Conservation (phyloP, 2,888 invertebrate species). For the Phaedon cochleariae region DNA sequence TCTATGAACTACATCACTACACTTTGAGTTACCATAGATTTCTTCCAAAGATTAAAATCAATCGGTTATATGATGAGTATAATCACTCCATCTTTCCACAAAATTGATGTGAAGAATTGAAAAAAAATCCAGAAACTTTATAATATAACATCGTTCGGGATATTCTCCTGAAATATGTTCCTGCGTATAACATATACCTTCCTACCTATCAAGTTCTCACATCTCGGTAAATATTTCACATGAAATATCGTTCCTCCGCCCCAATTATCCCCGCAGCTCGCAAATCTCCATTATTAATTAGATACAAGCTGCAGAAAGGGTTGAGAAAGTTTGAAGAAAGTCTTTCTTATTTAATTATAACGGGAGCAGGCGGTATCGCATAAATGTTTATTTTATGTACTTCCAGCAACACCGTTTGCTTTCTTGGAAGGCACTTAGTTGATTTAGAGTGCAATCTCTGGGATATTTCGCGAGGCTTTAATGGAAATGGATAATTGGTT, state of each 20-base stretch:
- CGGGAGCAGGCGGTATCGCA: conserved; percentile 31
- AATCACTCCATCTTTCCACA: too few species aligned
- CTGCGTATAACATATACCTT: too few species aligned
- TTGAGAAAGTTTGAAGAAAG: conserved; percentile 46
- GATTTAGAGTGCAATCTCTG: conserved; percentile 44
- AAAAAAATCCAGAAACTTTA: too few species aligned
- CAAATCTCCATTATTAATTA: conserved; percentile 53
- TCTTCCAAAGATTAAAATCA: too few species aligned
- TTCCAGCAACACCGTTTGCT: conserved; percentile 32
- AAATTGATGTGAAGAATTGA: too few species aligned
- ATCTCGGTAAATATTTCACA: not conserved
- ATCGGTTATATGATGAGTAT: too few species aligned
- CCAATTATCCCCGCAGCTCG: conserved; percentile 47
- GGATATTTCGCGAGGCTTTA: conserved; percentile 39
- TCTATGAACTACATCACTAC: too few species aligned
- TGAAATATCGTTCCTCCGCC: conserved; percentile 26
- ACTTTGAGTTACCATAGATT: too few species aligned
- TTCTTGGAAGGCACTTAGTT: conserved; percentile 37
- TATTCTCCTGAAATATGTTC: too few species aligned
- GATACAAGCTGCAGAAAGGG: conserved; percentile 44
- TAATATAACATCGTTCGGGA: too few species aligned
- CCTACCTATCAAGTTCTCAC: not conserved
- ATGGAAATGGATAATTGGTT: conserved; percentile 41
- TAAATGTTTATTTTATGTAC: conserved; percentile 48
- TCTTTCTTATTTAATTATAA: conserved; percentile 47